Evolutionary conservation across 1,140 invertebrate species (phyloP).

Genomic region (Drosophila repletoides): DNA sequence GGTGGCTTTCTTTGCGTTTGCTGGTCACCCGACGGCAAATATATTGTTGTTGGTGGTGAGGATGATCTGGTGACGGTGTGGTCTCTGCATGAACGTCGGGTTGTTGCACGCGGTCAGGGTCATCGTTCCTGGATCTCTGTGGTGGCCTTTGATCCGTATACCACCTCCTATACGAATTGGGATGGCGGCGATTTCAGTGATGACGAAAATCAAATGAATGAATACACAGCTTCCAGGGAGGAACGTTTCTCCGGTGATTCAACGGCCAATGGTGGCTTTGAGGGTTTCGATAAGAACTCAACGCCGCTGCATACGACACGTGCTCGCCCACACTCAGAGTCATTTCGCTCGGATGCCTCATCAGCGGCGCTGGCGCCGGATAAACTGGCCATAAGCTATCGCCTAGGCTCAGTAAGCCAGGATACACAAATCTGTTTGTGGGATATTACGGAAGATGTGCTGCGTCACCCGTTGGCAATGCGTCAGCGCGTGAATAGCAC

Average conservation of each 20-base stretch:
- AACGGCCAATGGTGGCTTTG: constrained; percentile 82
- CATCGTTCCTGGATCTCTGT: constrained; percentile 98
- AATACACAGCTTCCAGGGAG: constrained; percentile 61
- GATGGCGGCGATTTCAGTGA: constrained; percentile 85
- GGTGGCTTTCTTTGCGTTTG: constrained; percentile 97
- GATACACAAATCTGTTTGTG: constrained; percentile 99
- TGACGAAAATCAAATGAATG: constrained; percentile 85
- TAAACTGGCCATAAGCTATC: constrained; percentile 88
- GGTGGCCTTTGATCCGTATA: constrained; percentile 97
- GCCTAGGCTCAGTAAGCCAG: constrained; percentile 98
- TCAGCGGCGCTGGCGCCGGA: constrained; percentile 78
- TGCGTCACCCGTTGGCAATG: constrained; percentile 86
- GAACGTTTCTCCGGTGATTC: constrained; percentile 72
- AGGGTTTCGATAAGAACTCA: constrained; percentile 81
- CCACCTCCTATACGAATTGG: constrained; percentile 86
- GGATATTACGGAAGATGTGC: constrained; percentile 98
- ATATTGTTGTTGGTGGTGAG: constrained; percentile 98
- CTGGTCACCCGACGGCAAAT: constrained; percentile 98
- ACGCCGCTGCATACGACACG: constrained; percentile 70
- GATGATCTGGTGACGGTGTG: constrained; percentile 99
- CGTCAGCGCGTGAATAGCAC: constrained; percentile 72
- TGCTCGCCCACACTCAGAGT: constrained; percentile 83
- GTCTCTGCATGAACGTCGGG: constrained; percentile 95
- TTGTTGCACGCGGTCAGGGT: constrained; percentile 97
- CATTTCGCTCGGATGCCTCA: constrained; percentile 82